Conservation (phyloP, 2,888 invertebrate species). For the Ariolimax columbianus region DNA sequence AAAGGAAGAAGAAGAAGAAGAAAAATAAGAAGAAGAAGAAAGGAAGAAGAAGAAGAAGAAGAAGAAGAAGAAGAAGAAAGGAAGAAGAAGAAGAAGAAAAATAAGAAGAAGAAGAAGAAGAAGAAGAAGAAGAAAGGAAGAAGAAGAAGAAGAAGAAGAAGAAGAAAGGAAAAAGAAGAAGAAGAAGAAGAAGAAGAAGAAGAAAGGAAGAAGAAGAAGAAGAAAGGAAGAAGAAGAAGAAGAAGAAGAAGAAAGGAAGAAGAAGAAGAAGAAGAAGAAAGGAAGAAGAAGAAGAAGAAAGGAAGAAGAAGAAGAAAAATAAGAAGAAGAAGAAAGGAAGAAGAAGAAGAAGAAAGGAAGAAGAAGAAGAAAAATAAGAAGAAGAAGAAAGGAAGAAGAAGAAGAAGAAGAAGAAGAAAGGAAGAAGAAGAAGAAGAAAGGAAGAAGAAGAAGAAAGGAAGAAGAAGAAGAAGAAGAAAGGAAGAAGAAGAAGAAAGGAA, state of each 20-base stretch:
- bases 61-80: neutral
- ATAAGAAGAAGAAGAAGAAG: constrained; percentile 8
- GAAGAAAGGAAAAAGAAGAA: constrained; percentile 12
- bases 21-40: no score
- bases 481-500: neutral
- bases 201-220: neutral
- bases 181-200: constrained; percentile 23
- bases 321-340: no score
- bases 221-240: no score
- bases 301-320: neutral
- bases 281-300: no score
- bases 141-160: constrained; percentile 18
- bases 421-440: no score
- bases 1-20: no score
- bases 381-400: neutral
- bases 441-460: neutral
- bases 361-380: no score
- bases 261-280: neutral
- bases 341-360: neutral
- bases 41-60: neutral
- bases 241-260: constrained; percentile 8
- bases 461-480: neutral
- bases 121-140: constrained; percentile 17
- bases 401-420: neutral
- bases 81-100: neutral